Evolutionary conservation across 53 echinoderm and acorn worm genomes (phyloP).

Genomic region (Temnopleurus reevesii): DNA sequence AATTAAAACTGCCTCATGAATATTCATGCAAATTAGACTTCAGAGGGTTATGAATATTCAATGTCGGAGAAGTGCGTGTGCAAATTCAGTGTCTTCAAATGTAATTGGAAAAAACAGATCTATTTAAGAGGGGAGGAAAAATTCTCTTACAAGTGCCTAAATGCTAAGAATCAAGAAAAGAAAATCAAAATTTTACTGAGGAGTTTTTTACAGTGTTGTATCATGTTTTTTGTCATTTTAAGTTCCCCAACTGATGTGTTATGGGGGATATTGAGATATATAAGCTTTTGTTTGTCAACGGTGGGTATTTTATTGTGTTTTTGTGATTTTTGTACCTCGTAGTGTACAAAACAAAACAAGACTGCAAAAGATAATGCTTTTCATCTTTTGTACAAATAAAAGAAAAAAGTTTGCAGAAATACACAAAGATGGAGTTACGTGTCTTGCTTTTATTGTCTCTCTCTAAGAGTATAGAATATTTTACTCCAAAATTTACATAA

Average conservation of each 20-base stretch:
- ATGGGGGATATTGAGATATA: conserved; percentile 14
- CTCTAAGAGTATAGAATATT: neutral
- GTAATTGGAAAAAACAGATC: neutral
- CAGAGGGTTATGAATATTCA: too few species aligned
- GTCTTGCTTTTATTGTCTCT: conserved; percentile 10
- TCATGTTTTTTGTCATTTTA: neutral
- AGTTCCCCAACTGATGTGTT: neutral
- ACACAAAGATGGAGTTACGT: neutral
- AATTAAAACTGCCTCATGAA: conserved; percentile 25
- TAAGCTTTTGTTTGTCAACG: neutral
- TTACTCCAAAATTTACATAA: neutral
- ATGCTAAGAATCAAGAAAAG: neutral
- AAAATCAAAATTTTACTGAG: neutral
- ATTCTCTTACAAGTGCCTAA: conserved; percentile 20
- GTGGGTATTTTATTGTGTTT: conserved; percentile 1
- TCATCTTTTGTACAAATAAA: conserved; percentile 61
- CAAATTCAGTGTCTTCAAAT: conserved; percentile 29
- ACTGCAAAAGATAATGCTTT: conserved; percentile 56
- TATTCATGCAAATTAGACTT: too few species aligned
- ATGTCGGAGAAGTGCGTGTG: neutral
- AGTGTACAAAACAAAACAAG: conserved; percentile 34
- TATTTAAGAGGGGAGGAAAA: neutral
- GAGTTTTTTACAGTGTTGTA: neutral
- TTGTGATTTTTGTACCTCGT: conserved; percentile 51
- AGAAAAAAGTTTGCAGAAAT: conserved; percentile 54